These are phyloP conservation scores for Triplophysa rosa DNA, from an alignment of 2,113 vertebrate genomes.

Conservation along the genomic window DNA sequence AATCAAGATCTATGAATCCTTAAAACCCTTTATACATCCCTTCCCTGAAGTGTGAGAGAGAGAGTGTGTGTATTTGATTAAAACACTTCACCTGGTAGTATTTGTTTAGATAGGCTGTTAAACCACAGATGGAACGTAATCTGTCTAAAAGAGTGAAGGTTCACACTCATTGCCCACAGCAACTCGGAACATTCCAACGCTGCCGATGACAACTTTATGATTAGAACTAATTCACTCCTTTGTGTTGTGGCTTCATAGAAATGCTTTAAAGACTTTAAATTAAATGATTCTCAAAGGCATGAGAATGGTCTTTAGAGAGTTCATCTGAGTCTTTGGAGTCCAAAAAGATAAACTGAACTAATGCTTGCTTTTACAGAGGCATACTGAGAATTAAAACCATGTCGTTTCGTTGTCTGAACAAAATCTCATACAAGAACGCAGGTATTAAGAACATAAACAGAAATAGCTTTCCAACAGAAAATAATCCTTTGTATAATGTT, in stretches of 20 bases:
- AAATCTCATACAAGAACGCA: slow-evolving; percentile 9
- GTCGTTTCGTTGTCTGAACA: neutral
- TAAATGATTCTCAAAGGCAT: slow-evolving; percentile 18
- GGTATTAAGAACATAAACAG: slow-evolving; percentile 8
- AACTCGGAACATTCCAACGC: slow-evolving; percentile 22
- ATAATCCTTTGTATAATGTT: slow-evolving; percentile 33
- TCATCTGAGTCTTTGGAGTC: slow-evolving; percentile 13
- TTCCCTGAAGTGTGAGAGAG: neutral
- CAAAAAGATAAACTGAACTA: neutral
- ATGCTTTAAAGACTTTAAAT: slow-evolving; percentile 2
- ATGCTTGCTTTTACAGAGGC: neutral
- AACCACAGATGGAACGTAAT: slow-evolving; percentile 28
- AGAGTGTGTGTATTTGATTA: neutral
- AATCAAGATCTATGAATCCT: slow-evolving; percentile 23
- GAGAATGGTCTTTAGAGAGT: neutral
- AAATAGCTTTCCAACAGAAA: slow-evolving; percentile 3
- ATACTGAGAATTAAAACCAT: neutral
- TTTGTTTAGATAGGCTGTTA: slow-evolving; percentile 38
- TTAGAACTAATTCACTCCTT: slow-evolving; percentile 34
- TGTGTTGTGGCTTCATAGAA: slow-evolving; percentile 25
- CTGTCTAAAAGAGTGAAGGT: slow-evolving; percentile 27
- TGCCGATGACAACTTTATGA: slow-evolving; percentile 33
- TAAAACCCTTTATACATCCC: no score
- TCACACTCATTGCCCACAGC: slow-evolving; percentile 32
- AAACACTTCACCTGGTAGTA: slow-evolving; percentile 10